Percentiles rank a stretch among this genome's conserved stretches.
Evolutionary conservation across 1,140 invertebrate species (phyloP).

Genomic region (Lineus longissimus): DNA sequence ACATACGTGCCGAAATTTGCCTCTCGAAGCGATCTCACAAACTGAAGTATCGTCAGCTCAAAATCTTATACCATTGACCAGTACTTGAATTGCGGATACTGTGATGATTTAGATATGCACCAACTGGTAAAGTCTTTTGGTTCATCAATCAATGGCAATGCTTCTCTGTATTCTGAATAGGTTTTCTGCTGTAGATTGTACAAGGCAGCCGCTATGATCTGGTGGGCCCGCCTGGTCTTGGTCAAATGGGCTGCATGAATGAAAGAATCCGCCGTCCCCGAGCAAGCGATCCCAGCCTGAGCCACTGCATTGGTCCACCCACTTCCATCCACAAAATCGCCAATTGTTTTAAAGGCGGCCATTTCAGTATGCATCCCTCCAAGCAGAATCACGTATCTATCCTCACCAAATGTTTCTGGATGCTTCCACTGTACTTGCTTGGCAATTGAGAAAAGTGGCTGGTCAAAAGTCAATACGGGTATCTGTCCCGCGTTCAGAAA

Average conservation of each 20-base stretch:
- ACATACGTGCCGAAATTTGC: conserved; percentile 6
- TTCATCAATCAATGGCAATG: neutral
- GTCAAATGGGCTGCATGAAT: conserved; percentile 15
- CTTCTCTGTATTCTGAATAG: neutral
- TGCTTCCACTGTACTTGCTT: conserved; percentile 30
- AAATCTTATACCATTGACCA: neutral
- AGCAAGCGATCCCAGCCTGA: neutral
- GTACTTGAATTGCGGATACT: conserved; percentile 5
- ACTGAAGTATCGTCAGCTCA: conserved; percentile 10
- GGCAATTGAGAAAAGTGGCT: conserved; percentile 22
- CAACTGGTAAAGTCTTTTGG: neutral
- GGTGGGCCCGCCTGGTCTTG: conserved; percentile 7
- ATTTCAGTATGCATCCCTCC: conserved; percentile 22
- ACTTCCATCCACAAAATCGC: conserved; percentile 8
- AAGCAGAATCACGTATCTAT: conserved; percentile 20
- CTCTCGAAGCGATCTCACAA: conserved; percentile 10
- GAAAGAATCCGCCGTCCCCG: conserved; percentile 15
- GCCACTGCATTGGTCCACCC: conserved; percentile 15
- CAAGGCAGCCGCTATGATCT: conserved; percentile 13
- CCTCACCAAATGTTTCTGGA: conserved; percentile 20
- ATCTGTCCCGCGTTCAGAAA: conserved; percentile 25
- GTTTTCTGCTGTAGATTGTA: conserved; percentile 15
- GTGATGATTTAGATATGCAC: neutral
- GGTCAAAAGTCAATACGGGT: conserved; percentile 21
- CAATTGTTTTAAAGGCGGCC: conserved; percentile 14